Conservation (phyloP, 2,113 vertebrate genomes). For the Myiozetetes cayanensis region DNA sequence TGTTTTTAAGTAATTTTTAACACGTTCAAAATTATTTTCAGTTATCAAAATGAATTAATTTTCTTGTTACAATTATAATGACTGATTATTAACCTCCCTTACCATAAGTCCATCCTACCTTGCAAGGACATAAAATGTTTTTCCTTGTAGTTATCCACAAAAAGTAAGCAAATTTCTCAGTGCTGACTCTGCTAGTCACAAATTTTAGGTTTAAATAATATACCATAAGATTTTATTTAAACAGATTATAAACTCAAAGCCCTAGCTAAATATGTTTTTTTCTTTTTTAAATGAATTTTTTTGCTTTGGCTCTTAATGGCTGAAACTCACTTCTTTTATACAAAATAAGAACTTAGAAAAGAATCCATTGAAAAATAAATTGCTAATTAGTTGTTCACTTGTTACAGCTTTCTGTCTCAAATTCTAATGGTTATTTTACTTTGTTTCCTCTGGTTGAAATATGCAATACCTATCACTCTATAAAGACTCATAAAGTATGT, state of each 20-base stretch:
- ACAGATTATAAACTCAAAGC: background rate
- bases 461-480: background rate
- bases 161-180: background rate
- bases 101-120: fast-evolving
- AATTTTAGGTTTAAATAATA: background rate
- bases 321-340: background rate
- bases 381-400: background rate
- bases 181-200: background rate
- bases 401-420: background rate
- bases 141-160: background rate
- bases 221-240: background rate
- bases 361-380: background rate
- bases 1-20: background rate
- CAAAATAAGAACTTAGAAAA: background rate
- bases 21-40: background rate
- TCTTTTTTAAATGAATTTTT: background rate
- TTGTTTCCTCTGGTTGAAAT: background rate
- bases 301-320: background rate
- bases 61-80: background rate
- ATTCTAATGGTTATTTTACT: background rate
- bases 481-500: background rate
- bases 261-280: background rate
- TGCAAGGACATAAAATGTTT: background rate
- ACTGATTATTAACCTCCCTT: background rate
- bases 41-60: background rate